These are phyloP conservation scores for Cavia aperea DNA, from an alignment of 2,113 vertebrate species.

Conservation along the genomic window DNA sequence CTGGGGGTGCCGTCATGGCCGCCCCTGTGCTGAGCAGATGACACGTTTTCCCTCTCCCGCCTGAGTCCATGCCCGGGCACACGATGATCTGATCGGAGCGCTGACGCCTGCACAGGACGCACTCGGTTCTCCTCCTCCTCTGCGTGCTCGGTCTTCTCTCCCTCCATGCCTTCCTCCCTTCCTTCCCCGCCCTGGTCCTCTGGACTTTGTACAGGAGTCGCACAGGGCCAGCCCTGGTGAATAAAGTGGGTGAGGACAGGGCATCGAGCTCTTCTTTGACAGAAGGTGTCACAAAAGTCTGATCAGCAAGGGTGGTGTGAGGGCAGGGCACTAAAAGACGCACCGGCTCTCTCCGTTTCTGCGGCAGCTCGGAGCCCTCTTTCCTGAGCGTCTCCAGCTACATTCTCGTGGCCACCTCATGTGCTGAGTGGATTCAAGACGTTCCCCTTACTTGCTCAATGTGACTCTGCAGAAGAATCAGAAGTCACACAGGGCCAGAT, in stretches of 20 bases:
- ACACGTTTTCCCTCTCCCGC: no score
- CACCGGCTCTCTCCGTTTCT: neutral
- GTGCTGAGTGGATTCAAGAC: neutral
- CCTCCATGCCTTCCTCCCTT: neutral
- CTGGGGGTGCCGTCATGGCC: neutral
- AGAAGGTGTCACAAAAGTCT: neutral
- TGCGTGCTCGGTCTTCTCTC: rapidly evolving
- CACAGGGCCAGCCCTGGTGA: neutral
- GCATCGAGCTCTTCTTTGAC: neutral
- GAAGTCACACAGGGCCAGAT: neutral
- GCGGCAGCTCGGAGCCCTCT: neutral
- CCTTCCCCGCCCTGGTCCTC: neutral
- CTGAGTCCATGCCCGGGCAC: neutral
- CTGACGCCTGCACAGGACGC: neutral
- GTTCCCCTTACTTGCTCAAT: neutral
- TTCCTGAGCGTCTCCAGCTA: neutral
- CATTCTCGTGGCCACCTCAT: neutral
- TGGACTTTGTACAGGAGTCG: neutral
- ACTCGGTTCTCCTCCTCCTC: neutral
- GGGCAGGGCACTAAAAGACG: neutral
- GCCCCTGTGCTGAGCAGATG: neutral
- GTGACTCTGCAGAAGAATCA: no score
- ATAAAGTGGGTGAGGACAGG: neutral
- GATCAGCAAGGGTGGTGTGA: neutral
- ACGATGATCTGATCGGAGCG: neutral